These are phyloP conservation scores for Drosophila grimshawi DNA, from an alignment of 1,140 invertebrate genomes.

Conservation along the genomic window DNA sequence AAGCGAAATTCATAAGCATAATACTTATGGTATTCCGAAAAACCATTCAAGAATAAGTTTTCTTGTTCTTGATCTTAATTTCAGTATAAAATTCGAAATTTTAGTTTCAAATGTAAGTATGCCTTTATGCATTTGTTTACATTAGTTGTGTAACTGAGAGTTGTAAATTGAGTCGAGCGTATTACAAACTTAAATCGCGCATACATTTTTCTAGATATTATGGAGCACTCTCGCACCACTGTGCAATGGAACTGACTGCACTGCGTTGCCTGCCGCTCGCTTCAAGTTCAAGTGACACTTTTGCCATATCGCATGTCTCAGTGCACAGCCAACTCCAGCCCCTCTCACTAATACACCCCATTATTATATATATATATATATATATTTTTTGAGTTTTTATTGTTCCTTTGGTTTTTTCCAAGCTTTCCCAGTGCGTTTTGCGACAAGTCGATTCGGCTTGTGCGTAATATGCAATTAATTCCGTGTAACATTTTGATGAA, in stretches of 20 bases:
- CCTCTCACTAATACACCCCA: neutral
- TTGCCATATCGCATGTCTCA: conserved; percentile 73
- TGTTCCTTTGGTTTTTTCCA: conserved; percentile 28
- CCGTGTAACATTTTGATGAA: conserved; percentile 45
- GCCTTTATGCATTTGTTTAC: no score
- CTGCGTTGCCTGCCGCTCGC: conserved; percentile 34
- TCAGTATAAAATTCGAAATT: no score
- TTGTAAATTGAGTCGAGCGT: no score
- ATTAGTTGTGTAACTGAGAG: no score
- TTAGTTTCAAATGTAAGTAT: no score
- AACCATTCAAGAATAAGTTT: neutral
- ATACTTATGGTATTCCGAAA: no score
- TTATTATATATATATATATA: no score
- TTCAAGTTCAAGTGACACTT: conserved; percentile 79
- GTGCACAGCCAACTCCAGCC: conserved; percentile 25
- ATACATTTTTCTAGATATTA: neutral
- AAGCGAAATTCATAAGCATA: no score
- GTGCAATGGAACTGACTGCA: conserved; percentile 19
- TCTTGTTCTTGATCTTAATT: neutral
- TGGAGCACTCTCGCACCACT: conserved; percentile 18
- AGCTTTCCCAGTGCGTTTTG: conserved; percentile 22
- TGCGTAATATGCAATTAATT: conserved; percentile 79
- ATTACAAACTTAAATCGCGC: no score
- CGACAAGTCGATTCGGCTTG: conserved; percentile 42
- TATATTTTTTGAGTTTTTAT: conserved; percentile 13